Evolutionary conservation across 2,888 invertebrate genomes (phyloP).

Genomic region (Ecliptopera silaceata): DNA sequence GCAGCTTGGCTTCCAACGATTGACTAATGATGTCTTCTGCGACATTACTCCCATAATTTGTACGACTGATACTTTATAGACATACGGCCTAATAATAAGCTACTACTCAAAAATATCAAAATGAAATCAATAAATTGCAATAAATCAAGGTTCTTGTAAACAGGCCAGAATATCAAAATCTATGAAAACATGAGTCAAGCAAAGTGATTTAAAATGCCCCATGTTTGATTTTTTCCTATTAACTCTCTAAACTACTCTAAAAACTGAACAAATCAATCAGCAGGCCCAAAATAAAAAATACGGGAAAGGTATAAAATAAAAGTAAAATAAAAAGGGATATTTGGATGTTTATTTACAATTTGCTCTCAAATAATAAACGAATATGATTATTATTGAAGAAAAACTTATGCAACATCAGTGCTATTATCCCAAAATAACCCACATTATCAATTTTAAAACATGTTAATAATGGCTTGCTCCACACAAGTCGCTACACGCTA

Average conservation of each 20-base stretch:
- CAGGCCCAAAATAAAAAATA: slow-evolving; percentile 51
- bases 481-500: slow-evolving; percentile 68
- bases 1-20: slow-evolving; percentile 73
- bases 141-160: background rate
- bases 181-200: background rate
- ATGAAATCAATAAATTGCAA: too few relatives aligned
- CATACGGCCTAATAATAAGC: background rate
- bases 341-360: slow-evolving; percentile 82
- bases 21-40: slow-evolving; percentile 56
- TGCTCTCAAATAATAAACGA: slow-evolving; percentile 76
- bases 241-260: slow-evolving; percentile 20
- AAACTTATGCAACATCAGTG: slow-evolving; percentile 73
- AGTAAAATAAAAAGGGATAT: slow-evolving; percentile 80
- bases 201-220: background rate
- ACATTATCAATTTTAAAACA: slow-evolving; percentile 68
- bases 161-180: background rate
- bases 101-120: background rate
- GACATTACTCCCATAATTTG: background rate
- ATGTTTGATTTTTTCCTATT: too few relatives aligned
- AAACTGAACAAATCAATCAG: slow-evolving; percentile 46
- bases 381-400: slow-evolving; percentile 76
- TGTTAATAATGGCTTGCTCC: slow-evolving; percentile 69
- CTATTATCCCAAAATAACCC: slow-evolving; percentile 72
- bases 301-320: slow-evolving; percentile 64
- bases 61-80: background rate